These are phyloP conservation scores for Sylvilagus bachmani DNA, from an alignment of 2,113 vertebrate genomes.

Conservation along the genomic window DNA sequence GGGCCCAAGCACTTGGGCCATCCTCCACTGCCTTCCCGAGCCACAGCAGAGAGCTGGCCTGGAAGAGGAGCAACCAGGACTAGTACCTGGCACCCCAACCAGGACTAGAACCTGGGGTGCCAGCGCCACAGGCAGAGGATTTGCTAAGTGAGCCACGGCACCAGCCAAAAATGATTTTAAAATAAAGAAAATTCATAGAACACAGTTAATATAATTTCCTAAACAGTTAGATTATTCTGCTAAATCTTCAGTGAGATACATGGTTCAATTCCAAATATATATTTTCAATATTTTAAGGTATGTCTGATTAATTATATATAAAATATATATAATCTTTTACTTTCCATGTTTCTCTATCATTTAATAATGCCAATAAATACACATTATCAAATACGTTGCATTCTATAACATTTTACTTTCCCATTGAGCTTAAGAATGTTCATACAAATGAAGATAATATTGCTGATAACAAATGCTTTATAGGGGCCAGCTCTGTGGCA, in stretches of 20 bases:
- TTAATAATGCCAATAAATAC: not conserved
- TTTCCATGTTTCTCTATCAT: not conserved
- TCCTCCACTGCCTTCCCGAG: too few relatives aligned
- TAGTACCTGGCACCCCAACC: too few relatives aligned
- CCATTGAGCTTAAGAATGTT: not conserved
- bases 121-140: too few relatives aligned
- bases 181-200: not conserved
- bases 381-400: not conserved
- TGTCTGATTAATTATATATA: not conserved
- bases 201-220: constrained; percentile 6
- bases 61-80: too few relatives aligned
- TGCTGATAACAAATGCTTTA: constrained; percentile 28
- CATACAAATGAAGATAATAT: not conserved
- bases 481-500: too few relatives aligned
- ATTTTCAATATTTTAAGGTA: not conserved
- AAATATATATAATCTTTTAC: not conserved
- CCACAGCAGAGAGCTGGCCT: too few relatives aligned
- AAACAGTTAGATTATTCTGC: not conserved
- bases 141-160: too few relatives aligned
- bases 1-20: too few relatives aligned
- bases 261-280: not conserved
- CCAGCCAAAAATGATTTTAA: not conserved
- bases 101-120: too few relatives aligned
- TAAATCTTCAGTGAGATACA: constrained; percentile 17
- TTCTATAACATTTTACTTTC: not conserved